Evolutionary conservation across 1,140 invertebrate genomes (phyloP).

Genomic region (Whitmania pigra): DNA sequence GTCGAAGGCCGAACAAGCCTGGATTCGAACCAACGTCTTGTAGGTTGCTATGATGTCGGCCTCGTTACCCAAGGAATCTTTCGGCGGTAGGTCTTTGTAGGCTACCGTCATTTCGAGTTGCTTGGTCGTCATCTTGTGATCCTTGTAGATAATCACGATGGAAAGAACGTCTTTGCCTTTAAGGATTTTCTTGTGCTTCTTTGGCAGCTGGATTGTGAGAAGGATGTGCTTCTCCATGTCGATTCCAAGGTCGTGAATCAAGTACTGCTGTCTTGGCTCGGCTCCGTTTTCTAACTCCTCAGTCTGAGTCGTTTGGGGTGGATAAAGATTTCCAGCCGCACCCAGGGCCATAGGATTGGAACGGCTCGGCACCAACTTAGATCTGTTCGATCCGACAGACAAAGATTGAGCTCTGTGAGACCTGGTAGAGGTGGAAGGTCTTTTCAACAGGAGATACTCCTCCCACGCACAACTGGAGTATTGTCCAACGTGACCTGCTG

Average conservation of each 20-base stretch:
- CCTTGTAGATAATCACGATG: slow-evolving; percentile 13
- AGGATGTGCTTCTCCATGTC: slow-evolving; percentile 19
- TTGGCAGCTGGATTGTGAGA: slow-evolving; percentile 16
- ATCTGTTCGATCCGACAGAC: too few relatives aligned
- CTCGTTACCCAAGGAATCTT: slow-evolving; percentile 18
- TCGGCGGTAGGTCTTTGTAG: slow-evolving; percentile 19
- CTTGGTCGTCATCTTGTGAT: background rate
- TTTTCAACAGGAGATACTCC: background rate
- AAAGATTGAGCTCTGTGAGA: background rate
- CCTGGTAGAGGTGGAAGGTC: background rate
- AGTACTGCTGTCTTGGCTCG: slow-evolving; percentile 8
- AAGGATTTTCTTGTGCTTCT: slow-evolving; percentile 23
- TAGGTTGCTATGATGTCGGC: background rate
- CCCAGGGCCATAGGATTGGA: background rate
- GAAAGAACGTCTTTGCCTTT: slow-evolving; percentile 22
- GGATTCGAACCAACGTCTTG: background rate
- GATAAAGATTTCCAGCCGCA: background rate
- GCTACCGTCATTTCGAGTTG: slow-evolving; percentile 13
- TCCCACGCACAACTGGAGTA: background rate
- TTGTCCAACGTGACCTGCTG: background rate
- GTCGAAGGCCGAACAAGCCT: slow-evolving; percentile 10
- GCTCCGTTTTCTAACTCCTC: too few relatives aligned
- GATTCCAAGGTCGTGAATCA: slow-evolving; percentile 20
- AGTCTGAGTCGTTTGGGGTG: background rate
- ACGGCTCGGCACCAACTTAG: background rate